Evolutionary conservation across 1,140 invertebrate genomes (phyloP), one percentile per base, ranked within the genome.

Genomic region (Hestina assimilis): DNA sequence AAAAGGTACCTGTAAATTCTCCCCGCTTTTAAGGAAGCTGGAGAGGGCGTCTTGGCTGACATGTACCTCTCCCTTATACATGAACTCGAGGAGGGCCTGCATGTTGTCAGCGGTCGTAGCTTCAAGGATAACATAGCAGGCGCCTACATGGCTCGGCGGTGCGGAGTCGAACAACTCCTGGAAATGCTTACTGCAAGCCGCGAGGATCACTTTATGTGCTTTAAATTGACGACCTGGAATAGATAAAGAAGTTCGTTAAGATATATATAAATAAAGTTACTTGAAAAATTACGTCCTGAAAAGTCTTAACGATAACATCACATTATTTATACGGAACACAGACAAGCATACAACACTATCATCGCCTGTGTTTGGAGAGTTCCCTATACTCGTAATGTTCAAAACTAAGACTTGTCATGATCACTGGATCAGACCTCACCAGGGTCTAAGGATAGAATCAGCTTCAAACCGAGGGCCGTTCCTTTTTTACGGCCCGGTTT

Each of bases 161-260:
- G 95, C 96, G 55, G 93, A 92, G 89, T 97, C 95, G 89, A 98
- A 97, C 54, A 98, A 85, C 88, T 96, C 95, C 76, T 96, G 95
- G 87, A 98, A 96, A 84, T 97, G 96, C 85, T 96, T 96, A 89
- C 96, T 97, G 89, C 96, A 97, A 81, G 96, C 96, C 68, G 96
- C 96, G 79, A 97, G 89, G 58, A 98, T 97, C 65, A 97, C 90
- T 85, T 94, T 94, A 90, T 98, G 96, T 59, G 96, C 96, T 88
- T 95, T 95, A 83, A 97, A 96, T 69, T 95, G 95, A 73, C 95
- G 93, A 80, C 96, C 96, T 96, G 89, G 0, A 92, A 92, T 19
- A 40, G 56, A 35, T 28, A n/a, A 8, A 6, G 0, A 6, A 2
- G 24, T 3, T 28, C n/a, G n/a, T 28, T 2, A 28, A 6, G 8